A percentile compares a stretch with the other conserved stretches of the same genome.
phyloP scores from a whole-genome alignment of 2,888 invertebrate genomes.

The Quadriops clusia region DNA sequence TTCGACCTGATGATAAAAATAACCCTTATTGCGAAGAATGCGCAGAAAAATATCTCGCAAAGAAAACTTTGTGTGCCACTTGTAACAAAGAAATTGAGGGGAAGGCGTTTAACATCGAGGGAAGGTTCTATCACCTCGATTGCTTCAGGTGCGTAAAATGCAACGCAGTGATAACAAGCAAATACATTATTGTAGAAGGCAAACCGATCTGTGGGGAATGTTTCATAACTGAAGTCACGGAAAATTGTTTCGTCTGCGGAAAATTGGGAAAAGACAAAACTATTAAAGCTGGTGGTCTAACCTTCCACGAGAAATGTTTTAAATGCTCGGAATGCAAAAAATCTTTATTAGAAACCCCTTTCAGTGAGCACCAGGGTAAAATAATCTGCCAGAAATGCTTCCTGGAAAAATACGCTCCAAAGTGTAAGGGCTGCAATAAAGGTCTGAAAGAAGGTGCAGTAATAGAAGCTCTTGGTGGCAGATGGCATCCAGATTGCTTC shows the following conservation, averaged over 20 bases:
- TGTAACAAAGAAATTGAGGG: conserved; percentile 45
- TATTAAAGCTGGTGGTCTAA: conserved; percentile 80
- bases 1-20: no score
- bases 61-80: no score
- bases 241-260: conserved; percentile 71
- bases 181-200: conserved; percentile 82
- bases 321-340: conserved; percentile 52
- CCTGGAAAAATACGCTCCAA: conserved; percentile 76
- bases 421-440: conserved; percentile 63
- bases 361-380: conserved; percentile 75
- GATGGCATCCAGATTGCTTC: conserved; percentile 95
- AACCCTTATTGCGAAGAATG: no score
- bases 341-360: conserved; percentile 73
- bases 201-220: conserved; percentile 81
- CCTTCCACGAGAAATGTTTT: conserved; percentile 95
- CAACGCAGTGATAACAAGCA: conserved; percentile 75
- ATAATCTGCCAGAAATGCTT: conserved; percentile 81
- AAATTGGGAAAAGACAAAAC: conserved; percentile 46
- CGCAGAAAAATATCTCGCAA: no score
- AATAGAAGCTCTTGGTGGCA: conserved; percentile 80
- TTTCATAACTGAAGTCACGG: conserved; percentile 78
- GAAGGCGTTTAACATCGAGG: conserved; percentile 71
- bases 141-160: conserved; percentile 89
- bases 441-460: conserved; percentile 49
- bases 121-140: conserved; percentile 90